Percentiles rank a stretch among this genome's conserved stretches.
phyloP scores from a whole-genome alignment of 2,888 invertebrate genomes.

The Hyposoter dolosus region DNA sequence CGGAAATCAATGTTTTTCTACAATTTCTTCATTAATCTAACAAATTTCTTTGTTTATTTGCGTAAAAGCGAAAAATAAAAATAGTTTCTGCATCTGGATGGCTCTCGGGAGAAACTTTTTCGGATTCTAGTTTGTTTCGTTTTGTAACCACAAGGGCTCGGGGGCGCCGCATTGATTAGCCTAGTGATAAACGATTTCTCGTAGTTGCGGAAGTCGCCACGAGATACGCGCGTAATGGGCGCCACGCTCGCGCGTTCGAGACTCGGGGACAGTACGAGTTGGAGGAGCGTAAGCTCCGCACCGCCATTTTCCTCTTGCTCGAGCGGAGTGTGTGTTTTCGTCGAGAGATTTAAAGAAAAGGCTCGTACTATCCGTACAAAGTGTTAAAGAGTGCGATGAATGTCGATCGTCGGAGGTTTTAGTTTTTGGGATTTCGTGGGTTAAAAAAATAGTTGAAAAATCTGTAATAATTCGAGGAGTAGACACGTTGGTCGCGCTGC shows the following conservation, averaged over 20 bases:
- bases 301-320: slow-evolving; percentile 70
- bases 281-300: slow-evolving; percentile 64
- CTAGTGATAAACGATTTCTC: neutral
- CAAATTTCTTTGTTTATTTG: too few species aligned
- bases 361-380: neutral
- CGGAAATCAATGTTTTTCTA: too few species aligned
- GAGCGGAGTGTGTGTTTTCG: slow-evolving; percentile 40
- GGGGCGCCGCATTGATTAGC: neutral
- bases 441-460: neutral
- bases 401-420: neutral
- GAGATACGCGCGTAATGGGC: slow-evolving; percentile 50
- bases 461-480: neutral
- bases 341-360: neutral
- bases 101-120: neutral
- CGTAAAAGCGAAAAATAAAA: too few species aligned
- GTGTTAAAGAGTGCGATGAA: slow-evolving; percentile 25
- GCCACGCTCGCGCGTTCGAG: slow-evolving; percentile 58
- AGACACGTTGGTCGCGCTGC: slow-evolving; percentile 27
- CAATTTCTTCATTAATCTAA: too few species aligned
- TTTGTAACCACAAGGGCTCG: neutral
- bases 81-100: neutral
- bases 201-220: slow-evolving; percentile 31
- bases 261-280: slow-evolving; percentile 60
- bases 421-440: neutral
- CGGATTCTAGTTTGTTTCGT: neutral